Base-by-base conservation (phyloP, 2,113 vertebrate genomes). In the Pristiophorus japonicus region DNA sequence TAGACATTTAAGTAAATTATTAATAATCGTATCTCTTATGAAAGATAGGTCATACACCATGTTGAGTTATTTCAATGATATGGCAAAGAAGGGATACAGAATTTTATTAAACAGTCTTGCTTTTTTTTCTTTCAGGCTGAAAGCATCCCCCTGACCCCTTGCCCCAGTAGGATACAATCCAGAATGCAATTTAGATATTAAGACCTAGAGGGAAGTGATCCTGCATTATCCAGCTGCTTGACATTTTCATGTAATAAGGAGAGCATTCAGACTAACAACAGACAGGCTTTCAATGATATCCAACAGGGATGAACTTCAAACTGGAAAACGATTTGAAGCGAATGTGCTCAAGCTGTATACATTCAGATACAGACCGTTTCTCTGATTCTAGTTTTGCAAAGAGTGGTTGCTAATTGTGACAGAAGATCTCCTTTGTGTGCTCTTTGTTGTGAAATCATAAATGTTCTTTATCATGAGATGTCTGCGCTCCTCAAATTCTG, bases 171-270 rank as follows among this genome's bases (percentile, higher is more conserved):
- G 59, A 92, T 1, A 63, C 34, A 63, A 63, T n/a, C 59, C 18
- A n/a, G 18, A 62, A 38, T 92, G 88, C 59, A 92, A 55, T 92
- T 92, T 92, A 92, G 59, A 63, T 63, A 63, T 92, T 63, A 92
- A 34, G 51, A 92, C 20, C 47, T 90, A 27, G 87, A 59, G 30
- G 11, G 18, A 62, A n/a, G n/a, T n/a, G n/a, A n/a, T n/a, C n/a
- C n/a, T n/a, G 30, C 59, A 91, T 92, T 92, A n/a, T 16, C 14
- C n/a, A 92, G 59, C 30, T 16, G 34, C 34, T 92, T 92, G 45
- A n/a, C 88, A 62, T 92, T 92, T 38, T 63, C 16, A 63, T 63
- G 59, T 92, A 92, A 63, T 92, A 92, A 30, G 55, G 59, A 92
- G 30, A n/a, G 88, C 34, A 92, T 92, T 63, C 38, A 63, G 55